Evolutionary conservation across 1,140 invertebrate species (phyloP).

Genomic region (Dendrolimus punctatus): DNA sequence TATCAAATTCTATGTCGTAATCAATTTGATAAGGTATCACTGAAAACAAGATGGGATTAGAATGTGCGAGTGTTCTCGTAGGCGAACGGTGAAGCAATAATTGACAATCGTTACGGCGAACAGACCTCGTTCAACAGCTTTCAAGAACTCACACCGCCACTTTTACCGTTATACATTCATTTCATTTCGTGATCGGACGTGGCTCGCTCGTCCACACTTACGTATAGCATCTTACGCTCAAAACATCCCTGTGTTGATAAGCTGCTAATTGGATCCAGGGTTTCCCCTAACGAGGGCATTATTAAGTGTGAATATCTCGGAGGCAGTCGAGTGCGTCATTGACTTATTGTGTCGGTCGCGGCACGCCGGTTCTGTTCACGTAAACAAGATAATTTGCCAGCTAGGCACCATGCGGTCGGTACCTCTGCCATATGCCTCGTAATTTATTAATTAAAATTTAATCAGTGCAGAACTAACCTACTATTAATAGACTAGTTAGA

Average conservation of each 20-base stretch:
- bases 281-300: constrained; percentile 23
- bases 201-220: constrained; percentile 32
- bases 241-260: constrained; percentile 41
- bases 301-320: constrained; percentile 9
- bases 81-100: constrained; percentile 52
- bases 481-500: constrained; percentile 14
- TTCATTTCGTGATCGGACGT: constrained; percentile 52
- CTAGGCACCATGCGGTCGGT: constrained; percentile 65
- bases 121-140: constrained; percentile 56
- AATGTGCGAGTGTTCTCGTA: constrained; percentile 28
- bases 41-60: constrained; percentile 6
- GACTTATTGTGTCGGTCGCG: constrained; percentile 5
- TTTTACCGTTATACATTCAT: constrained; percentile 69
- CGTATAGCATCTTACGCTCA: constrained; percentile 11
- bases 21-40: constrained; percentile 46
- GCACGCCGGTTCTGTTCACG: constrained; percentile 25
- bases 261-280: constrained; percentile 15
- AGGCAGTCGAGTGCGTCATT: constrained; percentile 17
- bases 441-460: constrained; percentile 16
- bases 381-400: constrained; percentile 56
- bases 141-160: constrained; percentile 58
- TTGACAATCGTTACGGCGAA: constrained; percentile 33
- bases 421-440: constrained; percentile 50
- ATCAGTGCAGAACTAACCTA: constrained; percentile 11
- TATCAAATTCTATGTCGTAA: constrained; percentile 33